A percentile compares a stretch with the other conserved stretches of the same genome.
These are phyloP conservation scores for Poeciliopsis paucimaculata DNA, from an alignment of 2,797 vertebrate genomes.

Conservation along the genomic window DNA sequence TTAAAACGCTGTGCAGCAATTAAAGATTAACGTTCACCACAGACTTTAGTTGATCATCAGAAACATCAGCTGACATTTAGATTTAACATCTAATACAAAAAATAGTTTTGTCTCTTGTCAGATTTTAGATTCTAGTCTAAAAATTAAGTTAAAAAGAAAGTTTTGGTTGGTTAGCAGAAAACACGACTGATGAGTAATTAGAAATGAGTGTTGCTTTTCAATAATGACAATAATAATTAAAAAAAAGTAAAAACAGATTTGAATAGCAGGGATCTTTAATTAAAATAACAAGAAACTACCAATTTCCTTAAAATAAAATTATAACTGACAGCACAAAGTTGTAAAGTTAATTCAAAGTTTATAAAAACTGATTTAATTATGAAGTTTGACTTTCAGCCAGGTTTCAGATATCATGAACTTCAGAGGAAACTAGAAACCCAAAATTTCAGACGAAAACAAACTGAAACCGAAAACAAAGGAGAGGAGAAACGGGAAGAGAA, in stretches of 20 bases:
- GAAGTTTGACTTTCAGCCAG: not conserved
- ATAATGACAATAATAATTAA: not conserved
- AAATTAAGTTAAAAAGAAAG: not conserved
- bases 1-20: not conserved
- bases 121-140: not conserved
- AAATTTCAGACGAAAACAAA: not conserved
- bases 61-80: not conserved
- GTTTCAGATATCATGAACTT: not conserved
- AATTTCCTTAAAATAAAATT: not conserved
- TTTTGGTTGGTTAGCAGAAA: not conserved
- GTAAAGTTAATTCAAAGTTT: not conserved
- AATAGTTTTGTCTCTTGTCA: not conserved
- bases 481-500: not conserved
- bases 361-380: not conserved
- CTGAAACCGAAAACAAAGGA: constrained; percentile 8
- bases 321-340: not conserved
- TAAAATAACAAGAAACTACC: not conserved
- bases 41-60: not conserved
- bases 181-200: constrained; percentile 1
- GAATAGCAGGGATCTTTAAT: not conserved
- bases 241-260: not conserved
- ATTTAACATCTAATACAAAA: not conserved
- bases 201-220: not conserved
- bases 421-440: not conserved
- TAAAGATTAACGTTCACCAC: not conserved